Percentiles rank a stretch among this genome's conserved stretches.
Evolutionary conservation across 2,888 invertebrate genomes (phyloP).

Genomic region (Phrixothrix hirtus): DNA sequence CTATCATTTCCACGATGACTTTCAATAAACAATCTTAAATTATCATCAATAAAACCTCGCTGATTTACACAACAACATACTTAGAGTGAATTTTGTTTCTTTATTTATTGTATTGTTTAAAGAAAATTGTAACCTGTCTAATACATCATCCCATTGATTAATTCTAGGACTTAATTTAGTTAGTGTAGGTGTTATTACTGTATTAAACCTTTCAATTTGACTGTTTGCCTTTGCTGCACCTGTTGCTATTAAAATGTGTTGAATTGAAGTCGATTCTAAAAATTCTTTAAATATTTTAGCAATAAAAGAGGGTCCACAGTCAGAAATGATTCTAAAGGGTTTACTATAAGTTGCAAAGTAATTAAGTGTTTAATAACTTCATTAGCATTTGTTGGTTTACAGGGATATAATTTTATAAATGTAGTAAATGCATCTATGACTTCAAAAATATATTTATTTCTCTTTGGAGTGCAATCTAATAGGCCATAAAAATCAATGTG

Average conservation of each 20-base stretch:
- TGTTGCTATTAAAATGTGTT: conserved; percentile 24
- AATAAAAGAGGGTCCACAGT: conserved; percentile 41
- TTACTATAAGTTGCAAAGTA: conserved; percentile 36
- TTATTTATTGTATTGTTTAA: neutral
- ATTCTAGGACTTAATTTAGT: neutral
- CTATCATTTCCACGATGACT: too few relatives aligned
- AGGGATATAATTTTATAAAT: conserved; percentile 32
- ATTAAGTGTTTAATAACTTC: too few relatives aligned
- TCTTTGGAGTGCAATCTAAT: conserved; percentile 29
- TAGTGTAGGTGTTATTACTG: neutral
- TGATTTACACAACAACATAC: neutral
- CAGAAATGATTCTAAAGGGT: too few relatives aligned
- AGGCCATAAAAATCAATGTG: conserved; percentile 43
- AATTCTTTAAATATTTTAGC: conserved; percentile 37
- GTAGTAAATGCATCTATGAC: too few relatives aligned
- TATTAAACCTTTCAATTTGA: neutral
- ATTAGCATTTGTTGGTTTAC: too few relatives aligned
- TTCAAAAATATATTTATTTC: too few relatives aligned
- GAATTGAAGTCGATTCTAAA: conserved; percentile 20
- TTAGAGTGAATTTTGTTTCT: neutral
- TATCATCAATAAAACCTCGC: neutral
- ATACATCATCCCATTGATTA: neutral
- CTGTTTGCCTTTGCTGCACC: neutral
- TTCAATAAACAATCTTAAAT: neutral
- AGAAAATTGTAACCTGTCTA: too few relatives aligned